Evolutionary conservation across 2,113 vertebrate genomes (phyloP), one percentile per base, ranked within the genome.

Genomic region (human): DNA sequence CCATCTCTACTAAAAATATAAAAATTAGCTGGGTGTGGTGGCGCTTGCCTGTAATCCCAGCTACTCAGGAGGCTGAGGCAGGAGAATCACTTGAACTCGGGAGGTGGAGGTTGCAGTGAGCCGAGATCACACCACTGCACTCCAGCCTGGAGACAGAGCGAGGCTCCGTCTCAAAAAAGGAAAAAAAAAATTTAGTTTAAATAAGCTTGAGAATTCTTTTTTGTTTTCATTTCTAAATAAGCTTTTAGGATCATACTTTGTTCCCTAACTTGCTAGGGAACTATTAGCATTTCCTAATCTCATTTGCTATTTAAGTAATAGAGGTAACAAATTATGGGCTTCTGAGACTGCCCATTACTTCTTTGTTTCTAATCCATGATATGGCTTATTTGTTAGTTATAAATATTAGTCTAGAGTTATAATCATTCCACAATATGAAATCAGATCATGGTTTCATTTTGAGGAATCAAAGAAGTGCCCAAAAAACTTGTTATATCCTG

Each of bases 381-480:
- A 27, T 16, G 4, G 1, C 22, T 64, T 89, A 93, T 45, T 55
- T 89, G 20, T 55, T 45, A 78, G 59, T 76, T 79, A 92, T 16
- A 70, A 27, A 73, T 18, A 57, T 3, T 61, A 20, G 8, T 48
- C 35, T 84, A 45, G 8, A 96, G 23, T 90, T 84, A 93, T 22
- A 87, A 83, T 43, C 57, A 95, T 79, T 93, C 83, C 70, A 90
- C 27, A 38, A 52, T 75, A 66, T 20, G 57, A 92, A 97, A 92
- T 55, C 43, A 85, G 57, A 76, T 45, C 20, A 45, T 3, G 8
- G 38, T 76, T 95, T 95, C 38, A 78, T 72, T 92, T 70, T 38
- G 72, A 93, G 38, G 20, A 55, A 70, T 52, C 57, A 66, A 80
- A 90, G 35, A 80, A 61, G 38, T 68, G 1, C 3, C n/a, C 30